Percentiles rank a stretch among this genome's conserved stretches.
These are phyloP conservation scores for Megaceryle alcyon DNA, from an alignment of 2,797 vertebrate genomes.

Conservation along the genomic window DNA sequence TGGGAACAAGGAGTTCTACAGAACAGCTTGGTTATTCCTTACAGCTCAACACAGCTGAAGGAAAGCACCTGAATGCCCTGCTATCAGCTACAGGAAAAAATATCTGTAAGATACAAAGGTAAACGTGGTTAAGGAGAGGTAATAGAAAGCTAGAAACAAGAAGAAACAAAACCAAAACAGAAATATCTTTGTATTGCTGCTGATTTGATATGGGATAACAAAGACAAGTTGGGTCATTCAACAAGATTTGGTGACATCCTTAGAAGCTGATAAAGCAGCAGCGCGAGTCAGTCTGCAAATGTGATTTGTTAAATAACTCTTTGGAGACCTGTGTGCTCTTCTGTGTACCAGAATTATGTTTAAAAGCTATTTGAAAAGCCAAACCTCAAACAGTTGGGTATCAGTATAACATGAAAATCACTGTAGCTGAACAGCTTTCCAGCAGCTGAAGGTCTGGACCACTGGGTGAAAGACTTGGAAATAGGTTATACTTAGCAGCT, in stretches of 20 bases:
- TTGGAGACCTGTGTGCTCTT: not conserved
- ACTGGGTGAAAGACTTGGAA: not conserved
- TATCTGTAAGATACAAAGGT: not conserved
- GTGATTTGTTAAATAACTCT: not conserved
- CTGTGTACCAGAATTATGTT: not conserved
- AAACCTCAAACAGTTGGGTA: not conserved
- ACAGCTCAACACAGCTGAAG: not conserved
- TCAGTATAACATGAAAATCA: not conserved
- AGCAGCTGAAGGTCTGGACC: conserved; percentile 24
- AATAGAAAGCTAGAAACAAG: not conserved
- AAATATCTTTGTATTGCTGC: not conserved
- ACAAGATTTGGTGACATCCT: not conserved
- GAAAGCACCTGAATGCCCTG: not conserved
- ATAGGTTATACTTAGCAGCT: not conserved
- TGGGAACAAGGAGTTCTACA: not conserved
- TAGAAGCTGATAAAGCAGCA: not conserved
- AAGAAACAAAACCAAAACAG: not conserved
- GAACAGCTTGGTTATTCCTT: not conserved
- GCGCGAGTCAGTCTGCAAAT: not conserved
- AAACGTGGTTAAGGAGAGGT: not conserved
- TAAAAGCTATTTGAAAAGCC: not conserved
- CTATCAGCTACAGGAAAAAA: not conserved
- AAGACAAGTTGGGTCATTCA: not conserved
- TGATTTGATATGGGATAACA: not conserved
- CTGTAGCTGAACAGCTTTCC: not conserved